Percentiles rank a stretch among this genome's conserved stretches.
These are phyloP conservation scores for Anolis carolinensis DNA, from an alignment of 2,113 vertebrate genomes.

Conservation along the genomic window DNA sequence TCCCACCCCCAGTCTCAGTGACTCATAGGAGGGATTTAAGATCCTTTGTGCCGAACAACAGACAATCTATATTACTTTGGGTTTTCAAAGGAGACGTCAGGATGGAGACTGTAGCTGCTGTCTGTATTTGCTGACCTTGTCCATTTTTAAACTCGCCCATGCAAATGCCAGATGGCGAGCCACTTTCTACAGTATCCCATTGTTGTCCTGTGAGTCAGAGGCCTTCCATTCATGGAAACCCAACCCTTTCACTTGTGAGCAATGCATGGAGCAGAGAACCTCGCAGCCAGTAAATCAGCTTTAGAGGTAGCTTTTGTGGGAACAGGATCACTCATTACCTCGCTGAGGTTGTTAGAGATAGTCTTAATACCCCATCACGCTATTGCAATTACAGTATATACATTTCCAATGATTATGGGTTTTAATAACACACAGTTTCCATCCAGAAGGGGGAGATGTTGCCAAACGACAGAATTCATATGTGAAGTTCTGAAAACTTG, in stretches of 20 bases:
- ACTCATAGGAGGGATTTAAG: constrained; percentile 2
- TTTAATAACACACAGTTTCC: accelerated
- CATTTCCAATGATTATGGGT: neutral
- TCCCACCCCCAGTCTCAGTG: neutral
- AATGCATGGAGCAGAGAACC: neutral
- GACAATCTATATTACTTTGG: neutral
- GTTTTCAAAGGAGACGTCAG: neutral
- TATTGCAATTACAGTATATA: neutral
- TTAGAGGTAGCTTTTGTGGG: neutral
- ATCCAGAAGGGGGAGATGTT: constrained; percentile 62
- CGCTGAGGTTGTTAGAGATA: neutral
- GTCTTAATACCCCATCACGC: neutral
- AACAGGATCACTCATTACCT: neutral
- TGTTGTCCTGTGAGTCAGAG: neutral
- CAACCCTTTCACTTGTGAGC: neutral
- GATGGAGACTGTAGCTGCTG: neutral
- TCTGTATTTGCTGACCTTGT: neutral
- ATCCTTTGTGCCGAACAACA: neutral
- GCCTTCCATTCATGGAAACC: neutral
- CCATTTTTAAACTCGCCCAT: neutral
- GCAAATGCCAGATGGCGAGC: neutral
- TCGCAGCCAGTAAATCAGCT: neutral
- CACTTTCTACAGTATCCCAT: neutral
- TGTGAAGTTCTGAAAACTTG: accelerated
- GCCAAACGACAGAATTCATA: constrained; percentile 18